These are phyloP conservation scores for Thereuonema tuberculata DNA, from an alignment of 1,140 invertebrate genomes.

Conservation along the genomic window DNA sequence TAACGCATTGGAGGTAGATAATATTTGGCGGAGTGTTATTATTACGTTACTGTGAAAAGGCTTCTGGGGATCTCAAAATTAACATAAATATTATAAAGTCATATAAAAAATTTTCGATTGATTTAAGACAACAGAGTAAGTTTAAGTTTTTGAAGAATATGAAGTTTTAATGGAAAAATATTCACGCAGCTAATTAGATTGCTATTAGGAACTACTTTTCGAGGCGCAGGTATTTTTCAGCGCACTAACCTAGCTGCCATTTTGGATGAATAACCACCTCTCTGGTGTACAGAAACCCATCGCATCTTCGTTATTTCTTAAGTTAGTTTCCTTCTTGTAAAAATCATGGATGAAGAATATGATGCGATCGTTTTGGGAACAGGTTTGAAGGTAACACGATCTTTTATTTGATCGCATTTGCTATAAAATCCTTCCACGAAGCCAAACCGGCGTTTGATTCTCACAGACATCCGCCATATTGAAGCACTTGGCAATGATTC, in stretches of 20 bases:
- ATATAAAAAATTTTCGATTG: too few relatives aligned
- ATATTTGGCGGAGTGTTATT: too few relatives aligned
- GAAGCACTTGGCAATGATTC: not conserved
- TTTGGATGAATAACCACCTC: not conserved
- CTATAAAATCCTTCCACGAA: not conserved
- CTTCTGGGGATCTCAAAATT: too few relatives aligned
- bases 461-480: not conserved
- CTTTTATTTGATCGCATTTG: not conserved
- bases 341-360: conserved; percentile 96
- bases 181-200: too few relatives aligned
- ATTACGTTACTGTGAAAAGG: too few relatives aligned
- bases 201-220: too few relatives aligned
- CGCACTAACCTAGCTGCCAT: not conserved
- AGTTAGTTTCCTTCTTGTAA: not conserved
- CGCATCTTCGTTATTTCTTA: not conserved
- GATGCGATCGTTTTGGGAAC: conserved; percentile 98
- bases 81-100: too few relatives aligned
- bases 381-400: conserved; percentile 70
- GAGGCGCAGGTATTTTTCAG: not conserved
- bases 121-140: not conserved
- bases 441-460: not conserved
- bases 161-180: not conserved
- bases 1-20: too few relatives aligned
- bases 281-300: not conserved
- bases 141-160: not conserved